Evolutionary conservation across 2,797 vertebrate genomes (phyloP), one percentile per base, ranked within the genome.

Genomic region (Pangasius krempfi): DNA sequence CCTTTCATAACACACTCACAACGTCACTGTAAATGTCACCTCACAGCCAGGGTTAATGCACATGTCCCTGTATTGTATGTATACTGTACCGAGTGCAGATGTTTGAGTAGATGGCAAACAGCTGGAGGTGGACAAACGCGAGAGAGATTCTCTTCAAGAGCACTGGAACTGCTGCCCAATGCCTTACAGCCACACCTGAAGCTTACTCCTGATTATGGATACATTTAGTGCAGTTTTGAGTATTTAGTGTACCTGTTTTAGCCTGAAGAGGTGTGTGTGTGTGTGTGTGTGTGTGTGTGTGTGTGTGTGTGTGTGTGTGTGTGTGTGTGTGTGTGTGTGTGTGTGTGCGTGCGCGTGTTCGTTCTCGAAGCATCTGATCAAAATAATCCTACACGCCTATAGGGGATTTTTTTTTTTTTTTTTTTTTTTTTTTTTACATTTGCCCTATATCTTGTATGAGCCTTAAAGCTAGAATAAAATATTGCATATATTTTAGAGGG

Each of bases 21-120:
- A 78, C 83, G 81, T 88, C 85, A 88, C 86, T 27, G 89, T 78
- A 47, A 90, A 88, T 87, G 89, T 87, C 88, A 91, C 82, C 73
- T 40, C 83, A 76, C 52, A 50, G 78, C 56, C 75, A 52, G 83
- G 47, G 83, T 81, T 88, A 88, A 82, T 79, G 83, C 64, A 68
- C 68, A 40, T 86, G 87, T 58, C 89, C 91, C 91, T 90, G 91
- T 87, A 91, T 94, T 92, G 84, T 92, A 93, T 94, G 88, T 94
- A 81, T 92, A 90, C 87, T 86, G 93, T 92, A 91, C 91, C 92
- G 92, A 92, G 93, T 94, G 93, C 95, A 94, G 95, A 94, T 94
- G 94, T 94, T 95, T 93, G 88, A 30, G 91, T 89, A 93, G 91
- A 89, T 91, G 92, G 93, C 88, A 90, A 90, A 89, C 94, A 91